Evolutionary conservation across 2,888 invertebrate genomes (phyloP), one percentile per base, ranked within the genome.

Genomic region (Agonopterix alstromeriana): DNA sequence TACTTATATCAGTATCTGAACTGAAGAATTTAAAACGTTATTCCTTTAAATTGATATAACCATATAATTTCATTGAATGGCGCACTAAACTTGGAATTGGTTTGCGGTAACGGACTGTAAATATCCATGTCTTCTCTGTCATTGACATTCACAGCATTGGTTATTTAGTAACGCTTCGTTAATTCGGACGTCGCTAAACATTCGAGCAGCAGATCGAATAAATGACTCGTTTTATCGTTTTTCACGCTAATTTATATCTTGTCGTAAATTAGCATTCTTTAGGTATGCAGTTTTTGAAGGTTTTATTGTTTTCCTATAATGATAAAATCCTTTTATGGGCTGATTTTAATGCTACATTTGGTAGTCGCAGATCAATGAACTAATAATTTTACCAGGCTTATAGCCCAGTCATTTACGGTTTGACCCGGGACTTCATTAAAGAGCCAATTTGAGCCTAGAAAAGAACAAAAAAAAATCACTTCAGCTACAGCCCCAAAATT

Each of bases 131-230:
- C 65, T 62, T 51, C 58, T 56, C 69, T 71, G 70, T 65, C 71
- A 64, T 65, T 76, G 76, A 67, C 74, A 77, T 73, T 77, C 70
- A 70, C 67, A 66, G 61, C 60, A 60, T 63, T 62, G 60, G 61
- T 17, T 3, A 14, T 3, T n/a, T n/a, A n/a, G n/a, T 68, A 73
- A 77, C 71, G 73, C 72, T 76, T 75, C 76, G 70, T 73, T 80
- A 78, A 76, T 74, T 78, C 67, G 66, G 62, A 67, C 63, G 56
- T 61, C 61, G 66, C 63, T 56, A 69, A 73, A 67, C 63, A 61
- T 64, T 60, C 0, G 27, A 27, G 27, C 27, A 27, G 27, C 27
- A 27, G 67, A 57, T 62, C 59, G 53, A 66, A 63, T 65, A 65
- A 27, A 66, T 51, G 48, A 51, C 42, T 62, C 53, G 58, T 65